Evolutionary conservation across 2,113 vertebrate species (phyloP).

Genomic region (Cervus canadensis): DNA sequence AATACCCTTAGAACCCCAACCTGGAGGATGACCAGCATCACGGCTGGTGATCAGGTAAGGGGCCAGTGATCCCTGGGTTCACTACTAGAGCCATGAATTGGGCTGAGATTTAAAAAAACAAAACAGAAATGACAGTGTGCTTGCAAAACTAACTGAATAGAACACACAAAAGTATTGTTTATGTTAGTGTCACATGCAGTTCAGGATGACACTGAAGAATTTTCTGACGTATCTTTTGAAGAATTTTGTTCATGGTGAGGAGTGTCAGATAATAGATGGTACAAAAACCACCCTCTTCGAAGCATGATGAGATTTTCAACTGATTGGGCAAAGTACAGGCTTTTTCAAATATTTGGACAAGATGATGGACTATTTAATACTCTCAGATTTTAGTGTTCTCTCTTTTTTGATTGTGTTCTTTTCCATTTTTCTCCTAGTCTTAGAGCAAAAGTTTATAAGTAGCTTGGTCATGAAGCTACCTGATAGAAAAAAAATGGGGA

Average conservation of each 20-base stretch:
- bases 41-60: neutral
- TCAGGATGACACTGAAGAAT: neutral
- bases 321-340: neutral
- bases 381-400: neutral
- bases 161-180: neutral
- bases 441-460: neutral
- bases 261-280: neutral
- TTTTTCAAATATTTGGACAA: neutral
- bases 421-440: neutral
- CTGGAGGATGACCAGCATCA: neutral
- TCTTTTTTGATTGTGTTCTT: neutral
- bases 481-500: neutral
- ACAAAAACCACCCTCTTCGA: neutral
- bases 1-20: neutral
- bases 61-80: neutral
- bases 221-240: slow-evolving; percentile 16
- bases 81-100: neutral
- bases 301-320: neutral
- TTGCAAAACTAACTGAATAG: neutral
- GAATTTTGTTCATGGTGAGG: neutral
- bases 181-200: neutral
- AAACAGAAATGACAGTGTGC: neutral
- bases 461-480: neutral
- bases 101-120: neutral
- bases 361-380: neutral